Evolutionary conservation across 2,888 invertebrate genomes (phyloP).

Genomic region (Platycnemis pennipes): DNA sequence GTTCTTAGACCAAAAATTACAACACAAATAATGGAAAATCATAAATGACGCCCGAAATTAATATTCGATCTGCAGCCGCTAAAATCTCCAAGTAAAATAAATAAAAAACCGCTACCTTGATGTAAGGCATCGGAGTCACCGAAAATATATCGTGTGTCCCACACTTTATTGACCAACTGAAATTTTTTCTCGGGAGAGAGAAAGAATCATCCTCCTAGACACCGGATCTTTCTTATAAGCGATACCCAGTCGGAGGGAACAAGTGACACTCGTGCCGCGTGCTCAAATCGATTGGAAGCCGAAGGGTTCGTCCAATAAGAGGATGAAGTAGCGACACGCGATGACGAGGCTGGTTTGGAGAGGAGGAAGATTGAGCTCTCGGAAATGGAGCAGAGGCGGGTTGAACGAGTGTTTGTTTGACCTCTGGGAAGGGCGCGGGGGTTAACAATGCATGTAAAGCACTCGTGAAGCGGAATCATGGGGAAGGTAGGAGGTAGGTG

Average conservation of each 20-base stretch:
- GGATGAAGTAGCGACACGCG: background rate
- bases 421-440: background rate
- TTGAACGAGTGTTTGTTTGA: background rate
- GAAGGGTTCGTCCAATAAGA: background rate
- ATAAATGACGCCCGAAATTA: no score
- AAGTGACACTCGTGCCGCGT: background rate
- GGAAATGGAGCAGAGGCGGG: background rate
- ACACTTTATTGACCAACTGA: background rate
- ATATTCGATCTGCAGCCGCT: no score
- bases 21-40: no score
- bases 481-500: background rate
- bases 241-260: background rate
- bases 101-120: no score
- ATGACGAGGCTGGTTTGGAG: background rate
- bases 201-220: background rate
- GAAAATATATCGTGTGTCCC: no score
- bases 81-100: no score
- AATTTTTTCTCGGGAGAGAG: background rate
- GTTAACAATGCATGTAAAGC: conserved; percentile 24
- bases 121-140: no score
- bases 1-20: no score
- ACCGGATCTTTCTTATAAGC: background rate
- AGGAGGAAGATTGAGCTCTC: background rate
- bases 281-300: background rate
- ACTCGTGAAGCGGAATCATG: background rate